These are phyloP conservation scores for Macrostomum lignano DNA, from an alignment of 1,140 invertebrate species.

Conservation along the genomic window DNA sequence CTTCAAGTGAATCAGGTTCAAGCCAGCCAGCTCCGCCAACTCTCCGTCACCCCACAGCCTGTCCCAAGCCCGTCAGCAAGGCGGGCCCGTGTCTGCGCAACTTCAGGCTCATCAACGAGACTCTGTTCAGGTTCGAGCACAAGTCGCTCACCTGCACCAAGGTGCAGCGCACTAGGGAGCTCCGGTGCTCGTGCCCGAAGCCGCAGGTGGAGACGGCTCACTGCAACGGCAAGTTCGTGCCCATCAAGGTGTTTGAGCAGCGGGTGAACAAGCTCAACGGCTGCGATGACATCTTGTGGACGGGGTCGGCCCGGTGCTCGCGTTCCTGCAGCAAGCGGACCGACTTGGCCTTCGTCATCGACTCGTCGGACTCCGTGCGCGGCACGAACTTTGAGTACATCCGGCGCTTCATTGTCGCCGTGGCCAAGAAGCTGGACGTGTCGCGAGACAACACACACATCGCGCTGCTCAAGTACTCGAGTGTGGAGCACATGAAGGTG, in stretches of 20 bases:
- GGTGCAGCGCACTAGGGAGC: not conserved
- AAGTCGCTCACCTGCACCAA: no score
- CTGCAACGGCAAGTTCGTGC: not conserved
- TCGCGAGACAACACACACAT: not conserved
- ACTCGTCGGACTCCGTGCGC: not conserved
- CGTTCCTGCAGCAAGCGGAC: slow-evolving; percentile 1
- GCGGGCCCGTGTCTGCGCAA: slow-evolving; percentile 1
- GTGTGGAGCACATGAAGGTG: not conserved
- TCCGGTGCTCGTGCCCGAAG: slow-evolving; percentile 1
- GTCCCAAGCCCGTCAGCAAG: not conserved
- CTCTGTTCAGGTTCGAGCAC: not conserved
- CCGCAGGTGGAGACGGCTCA: not conserved
- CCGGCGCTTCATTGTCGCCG: not conserved
- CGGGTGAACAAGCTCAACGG: not conserved
- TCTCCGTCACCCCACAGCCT: not conserved
- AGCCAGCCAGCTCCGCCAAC: no score
- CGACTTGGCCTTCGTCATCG: not conserved
- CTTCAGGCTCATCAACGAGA: not conserved
- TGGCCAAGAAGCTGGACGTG: not conserved
- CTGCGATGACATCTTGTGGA: slow-evolving; percentile 1
- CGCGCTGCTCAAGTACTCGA: not conserved
- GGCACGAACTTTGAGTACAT: not conserved
- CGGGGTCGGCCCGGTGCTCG: no score
- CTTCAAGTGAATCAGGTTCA: no score
- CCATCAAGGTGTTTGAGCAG: not conserved